These are phyloP conservation scores for Leistus spinibarbis DNA, from an alignment of 2,888 invertebrate genomes.

Conservation along the genomic window DNA sequence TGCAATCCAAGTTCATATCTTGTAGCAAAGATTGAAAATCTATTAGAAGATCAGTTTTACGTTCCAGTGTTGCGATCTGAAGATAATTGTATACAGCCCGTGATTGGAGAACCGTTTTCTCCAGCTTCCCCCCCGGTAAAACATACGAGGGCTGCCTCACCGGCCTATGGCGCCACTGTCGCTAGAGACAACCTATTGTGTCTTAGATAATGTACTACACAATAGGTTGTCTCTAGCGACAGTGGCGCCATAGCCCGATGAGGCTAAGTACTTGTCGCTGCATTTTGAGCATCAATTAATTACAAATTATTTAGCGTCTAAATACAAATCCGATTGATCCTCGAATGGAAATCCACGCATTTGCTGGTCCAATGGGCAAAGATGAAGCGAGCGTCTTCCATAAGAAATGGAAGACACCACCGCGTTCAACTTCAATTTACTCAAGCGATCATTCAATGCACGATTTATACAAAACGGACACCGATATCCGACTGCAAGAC, in stretches of 20 bases:
- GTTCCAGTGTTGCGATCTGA: conserved; percentile 85
- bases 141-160: too few species aligned
- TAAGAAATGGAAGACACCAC: conserved; percentile 84
- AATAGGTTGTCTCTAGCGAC: too few species aligned
- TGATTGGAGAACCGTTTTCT: conserved; percentile 80
- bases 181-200: too few species aligned
- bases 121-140: conserved; percentile 71
- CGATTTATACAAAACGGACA: conserved; percentile 20
- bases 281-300: neutral
- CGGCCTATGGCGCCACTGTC: too few species aligned
- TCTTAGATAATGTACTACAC: conserved; percentile 1
- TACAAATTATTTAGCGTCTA: conserved; percentile 60
- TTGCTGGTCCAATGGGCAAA: conserved; percentile 90
- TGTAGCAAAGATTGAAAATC: conserved; percentile 62
- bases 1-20: conserved; percentile 50
- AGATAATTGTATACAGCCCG: conserved; percentile 76
- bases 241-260: too few species aligned
- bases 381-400: conserved; percentile 73
- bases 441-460: conserved; percentile 26
- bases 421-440: conserved; percentile 48
- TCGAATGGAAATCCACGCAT: conserved; percentile 78
- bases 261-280: too few species aligned
- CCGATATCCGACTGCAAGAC: conserved; percentile 67
- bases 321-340: conserved; percentile 71
- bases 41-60: conserved; percentile 80